Evolutionary conservation across 2,113 vertebrate genomes (phyloP).

Genomic region (Platysternon megacephalum): DNA sequence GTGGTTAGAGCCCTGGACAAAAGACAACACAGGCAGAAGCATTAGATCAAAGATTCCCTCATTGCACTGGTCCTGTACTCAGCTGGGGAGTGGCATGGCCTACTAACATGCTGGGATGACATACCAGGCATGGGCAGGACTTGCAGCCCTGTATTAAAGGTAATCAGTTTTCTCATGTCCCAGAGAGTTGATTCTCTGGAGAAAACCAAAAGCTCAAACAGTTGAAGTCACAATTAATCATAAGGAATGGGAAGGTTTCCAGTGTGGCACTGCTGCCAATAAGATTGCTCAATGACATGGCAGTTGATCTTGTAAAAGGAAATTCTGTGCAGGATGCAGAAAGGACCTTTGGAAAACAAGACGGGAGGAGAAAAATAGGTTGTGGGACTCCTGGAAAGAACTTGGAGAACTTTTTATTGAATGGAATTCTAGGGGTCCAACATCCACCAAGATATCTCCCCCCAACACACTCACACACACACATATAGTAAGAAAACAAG

Average conservation of each 20-base stretch:
- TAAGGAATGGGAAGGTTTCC: not conserved
- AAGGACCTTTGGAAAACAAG: not conserved
- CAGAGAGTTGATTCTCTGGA: not conserved
- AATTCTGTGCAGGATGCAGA: not conserved
- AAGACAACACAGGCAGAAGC: not conserved
- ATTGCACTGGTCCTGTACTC: not conserved
- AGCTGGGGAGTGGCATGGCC: not conserved
- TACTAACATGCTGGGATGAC: not conserved
- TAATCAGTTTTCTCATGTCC: not conserved
- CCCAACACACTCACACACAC: not conserved
- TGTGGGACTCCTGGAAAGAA: not conserved
- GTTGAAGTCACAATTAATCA: not conserved
- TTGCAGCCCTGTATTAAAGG: not conserved
- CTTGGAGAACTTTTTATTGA: not conserved
- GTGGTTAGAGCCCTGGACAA: not conserved
- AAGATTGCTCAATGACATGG: not conserved
- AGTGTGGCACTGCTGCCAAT: not conserved
- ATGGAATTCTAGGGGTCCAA: not conserved
- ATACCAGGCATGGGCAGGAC: not conserved
- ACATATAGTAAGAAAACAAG: not conserved
- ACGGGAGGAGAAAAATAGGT: not conserved
- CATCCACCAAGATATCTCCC: not conserved
- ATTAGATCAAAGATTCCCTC: not conserved
- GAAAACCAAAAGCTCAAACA: not conserved
- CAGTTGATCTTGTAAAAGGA: not conserved